Conservation (phyloP, 2,888 invertebrate species). For the Cyclophora albipunctata region DNA sequence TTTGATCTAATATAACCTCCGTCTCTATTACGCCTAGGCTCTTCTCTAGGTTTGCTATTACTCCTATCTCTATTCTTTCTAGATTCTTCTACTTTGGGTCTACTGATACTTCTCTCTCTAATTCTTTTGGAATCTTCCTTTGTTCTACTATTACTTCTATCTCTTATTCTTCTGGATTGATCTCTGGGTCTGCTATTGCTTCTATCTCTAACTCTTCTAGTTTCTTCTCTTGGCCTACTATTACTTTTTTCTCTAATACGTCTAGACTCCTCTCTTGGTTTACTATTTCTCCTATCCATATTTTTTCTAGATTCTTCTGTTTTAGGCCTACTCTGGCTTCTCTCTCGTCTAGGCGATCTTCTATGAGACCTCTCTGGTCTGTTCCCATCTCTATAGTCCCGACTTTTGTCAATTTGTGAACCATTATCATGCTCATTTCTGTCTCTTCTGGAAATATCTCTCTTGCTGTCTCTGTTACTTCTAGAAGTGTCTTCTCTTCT, state of each 20-base stretch:
- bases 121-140: slow-evolving; percentile 2
- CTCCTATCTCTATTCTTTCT: slow-evolving; percentile 12
- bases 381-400: slow-evolving; percentile 1
- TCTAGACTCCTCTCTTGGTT: neutral
- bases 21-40: slow-evolving; percentile 7
- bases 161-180: neutral
- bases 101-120: slow-evolving; percentile 11
- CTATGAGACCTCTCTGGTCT: slow-evolving; percentile 3
- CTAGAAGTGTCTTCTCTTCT: slow-evolving; percentile 2
- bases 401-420: slow-evolving; percentile 4
- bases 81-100: slow-evolving; percentile 15
- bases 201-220: neutral
- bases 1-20: slow-evolving; percentile 13
- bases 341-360: neutral
- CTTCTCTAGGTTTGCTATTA: slow-evolving; percentile 4
- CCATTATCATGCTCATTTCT: neutral
- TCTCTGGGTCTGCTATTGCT: neutral
- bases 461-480: slow-evolving; percentile 1
- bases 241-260: slow-evolving; percentile 13
- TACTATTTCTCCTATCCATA: slow-evolving; percentile 10
- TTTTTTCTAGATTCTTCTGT: slow-evolving; percentile 14
- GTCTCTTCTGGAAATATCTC: slow-evolving; percentile 12
- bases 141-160: neutral
- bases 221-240: neutral
- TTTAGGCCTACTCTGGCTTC: slow-evolving; percentile 9